A percentile compares a stretch with the other conserved stretches of the same genome.
phyloP scores from a whole-genome alignment of 2,888 invertebrate species.

The Amiota minor region DNA sequence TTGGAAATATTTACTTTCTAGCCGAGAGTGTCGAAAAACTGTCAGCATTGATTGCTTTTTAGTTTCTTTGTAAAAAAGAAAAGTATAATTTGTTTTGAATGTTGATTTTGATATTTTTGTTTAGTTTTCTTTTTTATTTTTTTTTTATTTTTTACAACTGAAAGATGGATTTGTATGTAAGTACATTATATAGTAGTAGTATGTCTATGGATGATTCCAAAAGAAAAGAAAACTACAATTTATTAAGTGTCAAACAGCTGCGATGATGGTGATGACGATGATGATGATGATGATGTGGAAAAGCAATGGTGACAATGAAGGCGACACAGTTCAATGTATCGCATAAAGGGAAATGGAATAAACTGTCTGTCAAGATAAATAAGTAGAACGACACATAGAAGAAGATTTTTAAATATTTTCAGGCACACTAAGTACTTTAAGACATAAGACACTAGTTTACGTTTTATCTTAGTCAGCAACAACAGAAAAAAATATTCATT shows the following conservation, averaged over 20 bases:
- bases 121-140: too few species aligned
- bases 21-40: too few species aligned
- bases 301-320: neutral
- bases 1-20: too few species aligned
- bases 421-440: neutral
- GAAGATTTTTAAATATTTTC: too few species aligned
- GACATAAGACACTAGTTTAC: slow-evolving; percentile 2
- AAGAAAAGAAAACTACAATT: neutral
- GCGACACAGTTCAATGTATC: too few species aligned
- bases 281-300: neutral
- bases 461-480: neutral
- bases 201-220: neutral
- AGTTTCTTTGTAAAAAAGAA: neutral
- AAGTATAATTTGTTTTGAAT: slow-evolving; percentile 18
- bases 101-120: neutral
- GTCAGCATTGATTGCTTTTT: too few species aligned
- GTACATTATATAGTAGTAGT: too few species aligned
- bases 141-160: too few species aligned
- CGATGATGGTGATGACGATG: neutral
- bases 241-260: slow-evolving; percentile 21
- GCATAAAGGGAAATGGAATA: too few species aligned
- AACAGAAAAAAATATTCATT: slow-evolving; percentile 13
- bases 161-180: too few species aligned
- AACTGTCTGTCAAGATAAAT: too few species aligned
- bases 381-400: too few species aligned